Evolutionary conservation across 2,113 vertebrate genomes (phyloP).

Genomic region (Maccullochella peelii): DNA sequence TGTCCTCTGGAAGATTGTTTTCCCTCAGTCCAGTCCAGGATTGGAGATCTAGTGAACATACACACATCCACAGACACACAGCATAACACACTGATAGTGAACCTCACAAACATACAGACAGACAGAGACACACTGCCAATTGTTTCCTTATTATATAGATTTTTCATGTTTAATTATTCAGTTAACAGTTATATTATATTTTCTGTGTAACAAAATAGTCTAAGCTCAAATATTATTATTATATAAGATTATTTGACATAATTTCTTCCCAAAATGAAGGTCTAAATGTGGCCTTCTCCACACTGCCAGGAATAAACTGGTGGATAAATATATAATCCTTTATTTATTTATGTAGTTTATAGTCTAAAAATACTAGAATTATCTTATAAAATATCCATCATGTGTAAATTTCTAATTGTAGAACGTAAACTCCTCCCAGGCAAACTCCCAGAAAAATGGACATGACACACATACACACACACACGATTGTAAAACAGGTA

Average conservation of each 20-base stretch:
- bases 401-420: background rate
- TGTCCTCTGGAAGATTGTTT: conserved; percentile 27
- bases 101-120: background rate
- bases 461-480: background rate
- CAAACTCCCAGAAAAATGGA: background rate
- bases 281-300: background rate
- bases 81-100: background rate
- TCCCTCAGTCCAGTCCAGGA: conserved; percentile 30
- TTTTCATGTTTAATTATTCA: background rate
- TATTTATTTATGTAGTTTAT: conserved; percentile 20
- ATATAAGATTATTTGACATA: background rate
- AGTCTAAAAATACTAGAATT: background rate
- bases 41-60: conserved; percentile 9
- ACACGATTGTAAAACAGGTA: conserved; percentile 25
- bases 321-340: background rate
- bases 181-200: background rate
- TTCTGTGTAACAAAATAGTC: background rate
- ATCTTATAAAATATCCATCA: background rate
- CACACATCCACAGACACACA: background rate
- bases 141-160: background rate
- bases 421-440: background rate
- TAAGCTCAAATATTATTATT: background rate
- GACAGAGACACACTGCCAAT: background rate
- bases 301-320: background rate
- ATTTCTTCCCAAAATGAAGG: background rate